phyloP scores from a whole-genome alignment of 2,113 vertebrate species.

The Sinosuthora webbiana region DNA sequence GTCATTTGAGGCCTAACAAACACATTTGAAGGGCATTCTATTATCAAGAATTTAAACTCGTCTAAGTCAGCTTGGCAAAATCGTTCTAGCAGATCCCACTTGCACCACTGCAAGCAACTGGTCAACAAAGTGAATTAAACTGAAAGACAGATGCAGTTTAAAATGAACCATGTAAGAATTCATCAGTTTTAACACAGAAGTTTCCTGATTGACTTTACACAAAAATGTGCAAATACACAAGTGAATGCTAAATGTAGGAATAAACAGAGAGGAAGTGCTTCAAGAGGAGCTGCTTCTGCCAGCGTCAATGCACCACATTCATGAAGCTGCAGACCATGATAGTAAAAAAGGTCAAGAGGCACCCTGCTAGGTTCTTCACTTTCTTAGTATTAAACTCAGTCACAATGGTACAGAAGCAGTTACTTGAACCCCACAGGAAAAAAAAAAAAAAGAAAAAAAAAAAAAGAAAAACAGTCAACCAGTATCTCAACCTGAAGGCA shows the following conservation, averaged over 20 bases:
- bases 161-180: neutral
- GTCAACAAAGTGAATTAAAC: neutral
- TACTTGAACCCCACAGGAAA: neutral
- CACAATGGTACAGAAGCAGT: neutral
- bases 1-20: neutral
- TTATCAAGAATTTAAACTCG: neutral
- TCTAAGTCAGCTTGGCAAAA: neutral
- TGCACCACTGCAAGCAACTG: neutral
- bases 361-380: neutral
- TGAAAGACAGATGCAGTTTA: neutral
- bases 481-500: neutral
- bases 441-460: neutral
- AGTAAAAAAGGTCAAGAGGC: neutral
- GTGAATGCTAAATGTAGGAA: neutral
- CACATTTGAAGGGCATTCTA: neutral
- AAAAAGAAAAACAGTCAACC: neutral
- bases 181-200: neutral
- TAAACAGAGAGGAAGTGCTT: neutral
- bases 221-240: neutral
- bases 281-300: neutral
- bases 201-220: neutral
- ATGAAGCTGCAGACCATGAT: neutral
- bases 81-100: neutral
- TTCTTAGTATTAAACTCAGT: neutral
- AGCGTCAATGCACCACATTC: neutral